Percentiles rank a stretch among this genome's conserved stretches.
phyloP scores from a whole-genome alignment of 2,888 invertebrate genomes.

The Cordilura impudica region DNA sequence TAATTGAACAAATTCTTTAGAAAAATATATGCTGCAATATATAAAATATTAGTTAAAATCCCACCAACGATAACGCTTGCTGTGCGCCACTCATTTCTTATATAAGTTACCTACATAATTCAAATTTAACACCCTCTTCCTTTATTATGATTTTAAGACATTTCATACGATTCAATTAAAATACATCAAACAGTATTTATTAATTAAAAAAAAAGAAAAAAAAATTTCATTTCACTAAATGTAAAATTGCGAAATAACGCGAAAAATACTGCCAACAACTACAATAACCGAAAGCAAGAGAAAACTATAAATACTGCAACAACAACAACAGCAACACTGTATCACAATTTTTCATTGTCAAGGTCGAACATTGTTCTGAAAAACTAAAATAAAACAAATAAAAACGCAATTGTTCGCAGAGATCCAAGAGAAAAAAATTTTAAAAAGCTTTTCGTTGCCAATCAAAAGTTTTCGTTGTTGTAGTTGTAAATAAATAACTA shows the following conservation, averaged over 20 bases:
- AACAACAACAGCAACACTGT: constrained; percentile 55
- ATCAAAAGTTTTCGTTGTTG: constrained; percentile 25
- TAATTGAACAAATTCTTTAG: no score
- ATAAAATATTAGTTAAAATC: no score
- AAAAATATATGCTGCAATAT: no score
- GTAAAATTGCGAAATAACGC: constrained; percentile 72
- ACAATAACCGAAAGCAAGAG: constrained; percentile 23
- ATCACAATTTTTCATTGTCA: constrained; percentile 74
- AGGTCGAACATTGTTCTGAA: constrained; percentile 75
- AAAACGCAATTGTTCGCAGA: constrained; percentile 54
- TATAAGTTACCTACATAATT: no score
- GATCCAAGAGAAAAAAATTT: neutral
- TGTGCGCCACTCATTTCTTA: no score
- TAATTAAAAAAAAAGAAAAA: constrained; percentile 3
- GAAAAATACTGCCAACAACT: constrained; percentile 46
- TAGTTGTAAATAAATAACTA: no score
- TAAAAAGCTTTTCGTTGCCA: constrained; percentile 25
- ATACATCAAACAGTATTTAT: constrained; percentile 33
- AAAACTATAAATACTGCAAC: constrained; percentile 46
- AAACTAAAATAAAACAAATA: constrained; percentile 51
- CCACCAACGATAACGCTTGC: no score
- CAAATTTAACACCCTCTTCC: neutral
- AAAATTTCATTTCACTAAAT: constrained; percentile 65
- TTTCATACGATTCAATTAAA: constrained; percentile 36
- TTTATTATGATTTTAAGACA: constrained; percentile 6